Evolutionary conservation across 2,888 invertebrate species (phyloP).

Genomic region (Amphipyra berbera): DNA sequence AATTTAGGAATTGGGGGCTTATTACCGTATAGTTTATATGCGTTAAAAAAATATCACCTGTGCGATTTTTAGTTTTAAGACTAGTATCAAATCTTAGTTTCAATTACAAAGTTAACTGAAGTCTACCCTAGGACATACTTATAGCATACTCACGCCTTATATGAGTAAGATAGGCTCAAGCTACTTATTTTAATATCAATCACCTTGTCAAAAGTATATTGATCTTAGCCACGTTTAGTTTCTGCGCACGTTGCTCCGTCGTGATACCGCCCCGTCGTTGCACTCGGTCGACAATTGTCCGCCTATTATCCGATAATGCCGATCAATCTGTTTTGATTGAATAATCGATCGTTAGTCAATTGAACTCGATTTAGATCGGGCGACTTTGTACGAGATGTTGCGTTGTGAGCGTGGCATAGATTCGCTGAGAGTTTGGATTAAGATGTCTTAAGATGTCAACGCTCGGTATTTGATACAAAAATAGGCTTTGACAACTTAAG

Average conservation of each 20-base stretch:
- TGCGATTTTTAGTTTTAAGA: neutral
- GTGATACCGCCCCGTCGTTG: constrained; percentile 60
- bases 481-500: neutral
- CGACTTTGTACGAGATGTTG: constrained; percentile 42
- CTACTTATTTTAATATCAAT: neutral
- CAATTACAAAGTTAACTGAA: neutral
- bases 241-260: constrained; percentile 58
- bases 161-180: neutral
- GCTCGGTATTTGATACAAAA: neutral
- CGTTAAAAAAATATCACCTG: neutral
- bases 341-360: constrained; percentile 89
- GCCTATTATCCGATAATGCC: constrained; percentile 86
- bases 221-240: constrained; percentile 19
- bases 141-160: neutral
- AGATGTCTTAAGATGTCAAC: constrained; percentile 4
- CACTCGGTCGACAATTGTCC: constrained; percentile 69
- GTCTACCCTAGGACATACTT: neutral
- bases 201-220: constrained; percentile 1
- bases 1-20: neutral
- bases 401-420: constrained; percentile 51
- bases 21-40: constrained; percentile 16
- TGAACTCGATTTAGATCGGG: constrained; percentile 80
- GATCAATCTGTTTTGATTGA: constrained; percentile 89
- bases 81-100: neutral
- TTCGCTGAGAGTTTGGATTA: constrained; percentile 28